phyloP scores from a whole-genome alignment of 2,113 vertebrate genomes.

The Syrmaticus mikado region DNA sequence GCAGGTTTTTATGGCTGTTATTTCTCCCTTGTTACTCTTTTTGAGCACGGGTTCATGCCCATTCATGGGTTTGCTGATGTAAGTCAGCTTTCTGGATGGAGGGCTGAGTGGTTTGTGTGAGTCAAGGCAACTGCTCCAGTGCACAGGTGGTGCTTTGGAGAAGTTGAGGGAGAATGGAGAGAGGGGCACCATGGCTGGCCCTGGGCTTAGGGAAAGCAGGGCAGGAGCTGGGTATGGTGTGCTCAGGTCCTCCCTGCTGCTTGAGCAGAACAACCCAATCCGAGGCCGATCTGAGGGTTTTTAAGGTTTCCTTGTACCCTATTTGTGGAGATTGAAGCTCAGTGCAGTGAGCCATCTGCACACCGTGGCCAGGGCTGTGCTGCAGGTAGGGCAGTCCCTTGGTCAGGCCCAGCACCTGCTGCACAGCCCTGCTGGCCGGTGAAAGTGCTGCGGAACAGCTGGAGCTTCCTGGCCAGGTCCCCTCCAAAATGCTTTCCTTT shows the following conservation, averaged over 20 bases:
- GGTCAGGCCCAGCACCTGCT: not conserved
- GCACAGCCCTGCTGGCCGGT: not conserved
- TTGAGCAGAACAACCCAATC: not conserved
- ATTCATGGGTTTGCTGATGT: not conserved
- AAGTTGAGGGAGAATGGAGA: too few relatives aligned
- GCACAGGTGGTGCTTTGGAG: not conserved
- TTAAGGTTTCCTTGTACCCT: accelerated
- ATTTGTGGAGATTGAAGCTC: too few relatives aligned
- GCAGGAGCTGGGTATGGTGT: not conserved
- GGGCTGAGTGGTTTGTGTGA: not conserved
- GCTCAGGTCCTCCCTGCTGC: not conserved
- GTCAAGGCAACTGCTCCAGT: not conserved
- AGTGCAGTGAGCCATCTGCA: not conserved
- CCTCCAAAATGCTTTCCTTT: not conserved
- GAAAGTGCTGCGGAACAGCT: not conserved
- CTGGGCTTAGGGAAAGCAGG: not conserved
- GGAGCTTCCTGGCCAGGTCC: not conserved
- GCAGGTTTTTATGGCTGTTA: not conserved
- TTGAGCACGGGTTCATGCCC: not conserved
- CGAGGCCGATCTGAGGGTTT: not conserved
- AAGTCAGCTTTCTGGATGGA: too few relatives aligned
- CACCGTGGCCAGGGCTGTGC: not conserved
- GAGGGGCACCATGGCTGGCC: too few relatives aligned
- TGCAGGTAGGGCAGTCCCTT: not conserved
- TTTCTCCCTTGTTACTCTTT: not conserved